Base-by-base conservation (phyloP, 2,113 vertebrate species). In the Ptychochromis oligacanthus region DNA sequence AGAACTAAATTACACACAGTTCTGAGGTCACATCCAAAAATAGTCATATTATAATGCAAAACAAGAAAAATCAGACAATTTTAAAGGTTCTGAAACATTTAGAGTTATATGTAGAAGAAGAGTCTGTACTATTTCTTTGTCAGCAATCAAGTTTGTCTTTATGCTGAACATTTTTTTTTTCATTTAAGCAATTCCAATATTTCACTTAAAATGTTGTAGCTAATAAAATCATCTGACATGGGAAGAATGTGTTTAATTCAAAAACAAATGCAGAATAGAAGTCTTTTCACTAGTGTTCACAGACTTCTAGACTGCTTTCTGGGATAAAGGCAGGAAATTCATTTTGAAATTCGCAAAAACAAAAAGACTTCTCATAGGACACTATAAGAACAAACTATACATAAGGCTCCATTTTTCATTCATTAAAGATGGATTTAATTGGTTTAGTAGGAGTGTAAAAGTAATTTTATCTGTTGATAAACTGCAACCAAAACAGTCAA, bases 381-480 rank as follows among this genome's bases (percentile, higher is more conserved):
- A 40, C 4, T 0, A 12, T 15, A 46, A 67, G 38, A 12, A 0
- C 40, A 67, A 67, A 67, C 22, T 40, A 15, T 15, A 67, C 64
- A 46, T 26, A 46, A n/a, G 46, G 49, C 18, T 55, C 20, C 8
- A 49, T 70, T 46, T 70, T 70, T 70, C 38, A 70, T 70, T 70
- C 15, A 28, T 12, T 20, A 70, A 49, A 7, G 26, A 12, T 49
- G 9, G 28, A 49, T 28, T 28, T 28, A 49, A 0, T 70, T 49
- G 40, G 43, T 28, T 49, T 31, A 31, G 24, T 8, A 20, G 24
- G 17, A 5, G 24, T 12, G 24, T 52, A 56, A 56, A 9, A 56
- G 9, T 22, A 56, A 70, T 70, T 49, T 3, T 0, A 3, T 52
- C 24, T 52, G 15, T 70, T 7, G 26, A 49, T 1, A 1, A 40